phyloP scores from a whole-genome alignment of 2,113 vertebrate genomes.

The Pseudonaja textilis region DNA sequence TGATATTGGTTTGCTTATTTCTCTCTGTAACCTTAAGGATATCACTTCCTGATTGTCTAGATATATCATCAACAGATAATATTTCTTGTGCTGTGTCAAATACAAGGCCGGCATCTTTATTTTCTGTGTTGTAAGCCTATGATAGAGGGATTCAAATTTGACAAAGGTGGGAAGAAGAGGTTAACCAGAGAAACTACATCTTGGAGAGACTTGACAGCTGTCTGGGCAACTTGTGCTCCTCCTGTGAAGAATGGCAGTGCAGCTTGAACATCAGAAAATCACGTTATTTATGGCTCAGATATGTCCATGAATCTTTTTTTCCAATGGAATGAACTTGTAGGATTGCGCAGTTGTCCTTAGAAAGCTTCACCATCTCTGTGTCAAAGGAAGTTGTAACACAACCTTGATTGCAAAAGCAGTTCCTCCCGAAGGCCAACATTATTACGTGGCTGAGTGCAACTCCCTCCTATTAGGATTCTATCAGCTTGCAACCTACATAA shows the following conservation, averaged over 20 bases:
- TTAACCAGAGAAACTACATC: constrained; percentile 9
- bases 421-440: neutral
- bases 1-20: neutral
- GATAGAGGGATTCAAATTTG: neutral
- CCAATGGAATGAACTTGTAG: constrained; percentile 38
- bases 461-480: constrained; percentile 31
- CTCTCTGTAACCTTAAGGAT: neutral
- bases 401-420: neutral
- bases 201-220: neutral
- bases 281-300: constrained; percentile 47
- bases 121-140: neutral
- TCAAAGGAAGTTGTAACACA: constrained; percentile 39
- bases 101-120: neutral
- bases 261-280: constrained; percentile 35
- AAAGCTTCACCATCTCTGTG: constrained; percentile 35
- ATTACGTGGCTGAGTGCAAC: constrained; percentile 22
- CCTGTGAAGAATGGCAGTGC: constrained; percentile 36
- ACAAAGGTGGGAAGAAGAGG: constrained; percentile 11
- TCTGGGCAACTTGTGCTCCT: constrained; percentile 34
- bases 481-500: constrained; percentile 36
- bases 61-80: neutral
- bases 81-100: neutral
- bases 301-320: constrained; percentile 54
- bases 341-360: constrained; percentile 33
- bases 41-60: neutral